Evolutionary conservation across 1,140 invertebrate genomes (phyloP).

Genomic region (Phthorimaea operculella): DNA sequence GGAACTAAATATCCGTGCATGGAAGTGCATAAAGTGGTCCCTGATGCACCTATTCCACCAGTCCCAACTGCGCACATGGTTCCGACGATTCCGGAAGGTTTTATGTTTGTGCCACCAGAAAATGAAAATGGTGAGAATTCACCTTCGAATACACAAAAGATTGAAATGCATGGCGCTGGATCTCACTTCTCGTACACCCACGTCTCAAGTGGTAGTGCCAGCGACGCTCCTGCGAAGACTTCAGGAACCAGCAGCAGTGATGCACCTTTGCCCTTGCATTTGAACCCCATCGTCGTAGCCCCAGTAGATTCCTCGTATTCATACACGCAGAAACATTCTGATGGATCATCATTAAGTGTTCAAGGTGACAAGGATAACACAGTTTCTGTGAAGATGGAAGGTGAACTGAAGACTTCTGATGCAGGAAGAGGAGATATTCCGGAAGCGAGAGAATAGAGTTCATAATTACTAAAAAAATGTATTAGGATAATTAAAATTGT

Average conservation of each 20-base stretch:
- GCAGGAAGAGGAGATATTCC: background rate
- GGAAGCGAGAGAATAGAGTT: background rate
- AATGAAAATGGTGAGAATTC: background rate
- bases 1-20: background rate
- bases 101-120: background rate
- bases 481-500: too few relatives aligned
- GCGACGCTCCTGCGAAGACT: background rate
- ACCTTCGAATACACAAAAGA: background rate
- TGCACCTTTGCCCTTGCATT: constrained; percentile 1
- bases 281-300: constrained; percentile 15
- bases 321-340: constrained; percentile 11
- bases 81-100: background rate
- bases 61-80: background rate
- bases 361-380: constrained; percentile 4
- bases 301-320: constrained; percentile 5
- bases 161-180: background rate
- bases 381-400: background rate
- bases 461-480: too few relatives aligned
- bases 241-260: background rate
- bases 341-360: constrained; percentile 13
- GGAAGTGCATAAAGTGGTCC: background rate
- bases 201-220: background rate
- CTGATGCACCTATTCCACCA: background rate
- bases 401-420: constrained; percentile 3
- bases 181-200: background rate